Conservation (phyloP, 2,113 vertebrate genomes). For the Saccopteryx bilineata region DNA sequence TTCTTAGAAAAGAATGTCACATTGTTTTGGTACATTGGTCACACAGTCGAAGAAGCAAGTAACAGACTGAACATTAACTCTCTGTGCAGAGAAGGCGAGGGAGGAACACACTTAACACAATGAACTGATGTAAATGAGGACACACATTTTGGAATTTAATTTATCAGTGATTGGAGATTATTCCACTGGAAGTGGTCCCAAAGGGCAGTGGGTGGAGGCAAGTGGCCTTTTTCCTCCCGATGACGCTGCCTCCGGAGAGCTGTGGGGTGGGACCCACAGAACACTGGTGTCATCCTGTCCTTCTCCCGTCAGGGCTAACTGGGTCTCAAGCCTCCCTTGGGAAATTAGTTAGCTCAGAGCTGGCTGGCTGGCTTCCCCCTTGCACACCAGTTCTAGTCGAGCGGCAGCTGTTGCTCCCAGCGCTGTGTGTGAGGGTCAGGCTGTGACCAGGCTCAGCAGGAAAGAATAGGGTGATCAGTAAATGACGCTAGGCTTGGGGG, state of each 20-base stretch:
- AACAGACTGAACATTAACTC: not conserved
- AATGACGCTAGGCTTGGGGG: not conserved
- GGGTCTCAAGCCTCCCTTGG: not conserved
- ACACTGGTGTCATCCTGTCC: not conserved
- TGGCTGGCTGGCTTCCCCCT: not conserved
- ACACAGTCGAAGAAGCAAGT: conserved; percentile 23
- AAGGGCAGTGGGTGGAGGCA: not conserved
- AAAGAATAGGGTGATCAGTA: not conserved
- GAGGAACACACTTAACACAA: not conserved
- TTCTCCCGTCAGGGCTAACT: not conserved
- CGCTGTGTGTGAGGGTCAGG: not conserved
- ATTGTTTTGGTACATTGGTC: conserved; percentile 11
- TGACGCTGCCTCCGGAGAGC: not conserved
- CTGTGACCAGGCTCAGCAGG: not conserved
- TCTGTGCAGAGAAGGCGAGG: not conserved
- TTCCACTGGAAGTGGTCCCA: not conserved
- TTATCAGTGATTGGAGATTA: not conserved
- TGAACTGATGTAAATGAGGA: not conserved
- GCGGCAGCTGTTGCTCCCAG: not conserved
- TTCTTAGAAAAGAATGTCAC: conserved; percentile 48
- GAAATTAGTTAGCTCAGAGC: not conserved
- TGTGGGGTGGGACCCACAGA: not conserved
- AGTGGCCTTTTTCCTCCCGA: not conserved
- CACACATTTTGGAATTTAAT: not conserved
- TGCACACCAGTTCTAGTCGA: not conserved